phyloP scores from a whole-genome alignment of 2,113 vertebrate genomes.

The Seriola aureovittata region DNA sequence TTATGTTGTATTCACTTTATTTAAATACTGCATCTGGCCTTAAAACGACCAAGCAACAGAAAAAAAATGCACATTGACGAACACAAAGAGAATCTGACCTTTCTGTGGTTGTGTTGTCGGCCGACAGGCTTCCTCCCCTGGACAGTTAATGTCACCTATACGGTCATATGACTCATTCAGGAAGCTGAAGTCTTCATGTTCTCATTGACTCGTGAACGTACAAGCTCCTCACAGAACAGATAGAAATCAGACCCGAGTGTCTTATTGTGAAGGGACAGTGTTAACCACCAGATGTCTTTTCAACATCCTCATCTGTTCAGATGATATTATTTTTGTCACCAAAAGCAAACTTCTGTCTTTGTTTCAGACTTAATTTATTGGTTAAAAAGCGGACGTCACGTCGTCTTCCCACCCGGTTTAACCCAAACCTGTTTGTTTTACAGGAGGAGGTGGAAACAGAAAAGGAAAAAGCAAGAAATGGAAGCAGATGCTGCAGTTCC shows the following conservation, averaged over 20 bases:
- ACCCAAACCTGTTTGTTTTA: conserved; percentile 30
- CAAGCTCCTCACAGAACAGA: too few relatives aligned
- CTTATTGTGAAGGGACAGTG: too few relatives aligned
- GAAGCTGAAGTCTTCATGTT: too few relatives aligned
- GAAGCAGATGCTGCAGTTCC: conserved; percentile 99
- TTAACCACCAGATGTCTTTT: too few relatives aligned
- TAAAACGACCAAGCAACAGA: too few relatives aligned
- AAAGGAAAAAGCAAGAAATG: conserved; percentile 99
- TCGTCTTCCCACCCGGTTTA: neutral
- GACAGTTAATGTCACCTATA: neutral
- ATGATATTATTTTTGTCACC: neutral
- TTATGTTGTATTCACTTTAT: too few relatives aligned
- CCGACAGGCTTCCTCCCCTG: neutral
- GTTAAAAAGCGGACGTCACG: neutral
- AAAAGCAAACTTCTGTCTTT: neutral
- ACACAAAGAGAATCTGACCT: neutral
- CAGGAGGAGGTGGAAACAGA: conserved; percentile 95
- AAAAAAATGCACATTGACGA: too few relatives aligned
- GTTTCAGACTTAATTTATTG: too few relatives aligned
- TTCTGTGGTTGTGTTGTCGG: neutral
- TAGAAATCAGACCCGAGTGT: too few relatives aligned
- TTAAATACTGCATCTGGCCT: too few relatives aligned
- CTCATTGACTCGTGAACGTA: too few relatives aligned
- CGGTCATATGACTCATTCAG: neutral
- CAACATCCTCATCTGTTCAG: too few relatives aligned